Conservation (phyloP, 2,888 invertebrate species). For the Hermaeophaga mercurialis region DNA sequence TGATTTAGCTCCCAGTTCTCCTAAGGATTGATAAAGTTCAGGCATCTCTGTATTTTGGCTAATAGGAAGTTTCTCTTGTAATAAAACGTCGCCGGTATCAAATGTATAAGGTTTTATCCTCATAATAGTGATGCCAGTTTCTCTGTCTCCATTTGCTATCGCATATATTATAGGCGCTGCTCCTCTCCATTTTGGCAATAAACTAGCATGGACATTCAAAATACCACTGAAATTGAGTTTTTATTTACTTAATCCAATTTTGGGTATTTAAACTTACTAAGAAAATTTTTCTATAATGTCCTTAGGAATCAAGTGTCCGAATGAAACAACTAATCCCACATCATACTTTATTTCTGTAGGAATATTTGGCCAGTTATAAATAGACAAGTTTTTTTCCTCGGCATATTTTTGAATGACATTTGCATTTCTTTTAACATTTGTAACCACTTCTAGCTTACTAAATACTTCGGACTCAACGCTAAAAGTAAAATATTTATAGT, state of each 20-base stretch:
- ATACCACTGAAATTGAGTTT: constrained; percentile 71
- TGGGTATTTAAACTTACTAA: constrained; percentile 65
- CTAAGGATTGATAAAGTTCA: constrained; percentile 68
- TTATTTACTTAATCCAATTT: too few relatives aligned
- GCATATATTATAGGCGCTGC: constrained; percentile 90
- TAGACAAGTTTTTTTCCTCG: constrained; percentile 61
- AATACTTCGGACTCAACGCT: constrained; percentile 63
- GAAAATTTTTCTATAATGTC: constrained; percentile 77
- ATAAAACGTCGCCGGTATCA: constrained; percentile 76
- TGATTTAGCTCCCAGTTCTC: constrained; percentile 71
- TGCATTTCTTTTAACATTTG: constrained; percentile 65
- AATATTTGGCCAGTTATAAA: constrained; percentile 57
- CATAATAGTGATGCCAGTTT: constrained; percentile 88
- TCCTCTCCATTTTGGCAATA: constrained; percentile 91
- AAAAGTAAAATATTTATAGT: constrained; percentile 40
- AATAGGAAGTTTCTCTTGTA: constrained; percentile 64
- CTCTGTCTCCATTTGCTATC: constrained; percentile 78
- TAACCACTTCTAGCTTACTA: constrained; percentile 70
- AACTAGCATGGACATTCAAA: constrained; percentile 91
- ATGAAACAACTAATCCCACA: constrained; percentile 89
- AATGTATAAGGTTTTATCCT: constrained; percentile 80
- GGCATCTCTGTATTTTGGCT: constrained; percentile 66
- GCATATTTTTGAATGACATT: constrained; percentile 76
- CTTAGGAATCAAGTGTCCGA: constrained; percentile 87
- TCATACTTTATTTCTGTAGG: constrained; percentile 66